These are phyloP conservation scores for Narcine bancroftii DNA, from an alignment of 2,113 vertebrate species.

Conservation along the genomic window DNA sequence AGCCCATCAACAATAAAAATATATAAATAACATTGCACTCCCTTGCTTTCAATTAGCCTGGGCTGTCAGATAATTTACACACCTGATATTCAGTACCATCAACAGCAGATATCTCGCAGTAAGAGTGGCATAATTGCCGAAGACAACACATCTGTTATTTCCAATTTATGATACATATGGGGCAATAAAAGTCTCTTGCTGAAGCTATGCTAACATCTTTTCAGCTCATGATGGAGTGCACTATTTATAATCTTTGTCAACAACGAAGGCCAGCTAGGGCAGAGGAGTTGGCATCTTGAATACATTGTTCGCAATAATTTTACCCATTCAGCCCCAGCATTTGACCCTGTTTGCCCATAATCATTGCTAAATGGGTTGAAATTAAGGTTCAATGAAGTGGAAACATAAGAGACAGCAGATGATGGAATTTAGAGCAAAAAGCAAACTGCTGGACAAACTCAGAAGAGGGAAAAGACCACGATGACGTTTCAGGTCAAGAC, in stretches of 20 bases:
- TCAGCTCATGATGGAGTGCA: conserved; percentile 27
- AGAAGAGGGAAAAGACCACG: no score
- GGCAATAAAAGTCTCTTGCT: conserved; percentile 24
- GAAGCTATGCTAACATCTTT: conserved; percentile 33
- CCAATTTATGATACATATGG: conserved; percentile 36
- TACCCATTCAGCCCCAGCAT: neutral
- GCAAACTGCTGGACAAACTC: no score
- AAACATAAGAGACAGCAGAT: no score
- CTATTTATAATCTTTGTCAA: conserved; percentile 6
- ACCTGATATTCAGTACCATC: neutral
- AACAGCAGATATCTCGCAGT: neutral
- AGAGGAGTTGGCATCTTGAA: conserved; percentile 19
- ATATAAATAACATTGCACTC: conserved; percentile 14
- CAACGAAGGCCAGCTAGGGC: neutral
- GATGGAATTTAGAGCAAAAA: no score
- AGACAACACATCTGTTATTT: conserved; percentile 37
- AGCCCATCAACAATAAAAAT: neutral
- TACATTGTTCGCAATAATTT: neutral
- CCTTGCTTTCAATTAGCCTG: conserved; percentile 26
- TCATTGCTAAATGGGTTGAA: neutral
- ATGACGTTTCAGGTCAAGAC: no score
- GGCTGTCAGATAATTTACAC: conserved; percentile 11
- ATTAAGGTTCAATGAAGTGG: neutral
- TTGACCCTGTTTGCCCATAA: neutral
- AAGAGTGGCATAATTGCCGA: conserved; percentile 19